Base-by-base conservation (phyloP, 2,888 invertebrate genomes). In the Pterostichus madidus region DNA sequence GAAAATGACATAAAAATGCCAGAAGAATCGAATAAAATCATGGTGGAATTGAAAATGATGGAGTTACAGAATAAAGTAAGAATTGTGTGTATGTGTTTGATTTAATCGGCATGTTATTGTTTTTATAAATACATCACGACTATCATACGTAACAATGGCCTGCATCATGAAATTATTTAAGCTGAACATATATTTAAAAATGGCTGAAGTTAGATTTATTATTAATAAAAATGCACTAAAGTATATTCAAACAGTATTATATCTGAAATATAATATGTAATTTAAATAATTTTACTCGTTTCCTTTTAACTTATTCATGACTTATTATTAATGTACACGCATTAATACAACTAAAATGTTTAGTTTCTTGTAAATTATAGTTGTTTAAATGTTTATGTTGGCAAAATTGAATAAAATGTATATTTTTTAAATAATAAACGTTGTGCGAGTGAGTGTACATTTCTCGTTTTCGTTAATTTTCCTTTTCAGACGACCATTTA, bases 151-250 rank as follows among this genome's bases (percentile, higher is more conserved):
- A 77, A 77, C 35, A 44, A 77, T 76, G 77, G 77, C 77, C 77
- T 77, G 56, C 46, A 71, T 71, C 44, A 71, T 24, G 24, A 24
- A 46, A 71, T 44, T 44, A 44, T 71, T 77, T 77, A 52, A 56
- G 59, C 56, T 56, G 15, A 52, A 46, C 53, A 77, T 24, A 77
- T 61, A 64, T 61, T 39, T 59, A 78, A 52, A 78, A 44, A 44
- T 64, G n/a, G 49, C 79, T 64, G 64, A 79, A 77, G 11, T 11
- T 32, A 11, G 32, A 8, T 61, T 79, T 64, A 68, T 80, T n/a
- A 80, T 56, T 68, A 80, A 32, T 35, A 68, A 68, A 68, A 64
- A 68, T 68, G 80, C 80, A 80, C 80, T 80, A 68, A 73, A 80
- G 52, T 68, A 80, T 68, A 52, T 52, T 32, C 35, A 52, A 61